These are phyloP conservation scores for Ips typographus DNA, from an alignment of 1,140 invertebrate species.

Conservation along the genomic window DNA sequence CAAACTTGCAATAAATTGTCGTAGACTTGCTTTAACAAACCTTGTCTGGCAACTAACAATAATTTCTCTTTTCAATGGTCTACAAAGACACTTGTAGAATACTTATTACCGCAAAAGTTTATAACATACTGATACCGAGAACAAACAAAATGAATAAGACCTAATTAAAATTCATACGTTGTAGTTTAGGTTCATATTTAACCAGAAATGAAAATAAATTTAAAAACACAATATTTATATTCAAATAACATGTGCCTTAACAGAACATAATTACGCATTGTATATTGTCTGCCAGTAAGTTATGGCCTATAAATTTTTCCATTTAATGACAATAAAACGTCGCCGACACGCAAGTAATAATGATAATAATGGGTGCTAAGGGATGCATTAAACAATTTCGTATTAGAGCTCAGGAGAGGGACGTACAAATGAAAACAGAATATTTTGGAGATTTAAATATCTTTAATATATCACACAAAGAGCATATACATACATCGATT, in stretches of 20 bases:
- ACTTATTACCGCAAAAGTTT: conserved; percentile 2
- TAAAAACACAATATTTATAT: conserved; percentile 22
- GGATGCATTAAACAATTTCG: not conserved
- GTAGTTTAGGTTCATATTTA: conserved; percentile 19
- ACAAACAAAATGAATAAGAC: not conserved
- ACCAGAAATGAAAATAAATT: conserved; percentile 25
- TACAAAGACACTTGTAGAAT: not conserved
- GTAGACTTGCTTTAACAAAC: too few relatives aligned
- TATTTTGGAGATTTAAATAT: conserved; percentile 44
- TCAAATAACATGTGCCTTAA: conserved; percentile 21
- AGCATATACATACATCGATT: conserved; percentile 54
- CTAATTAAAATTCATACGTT: conserved; percentile 17
- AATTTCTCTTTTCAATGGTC: too few relatives aligned
- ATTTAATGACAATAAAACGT: conserved; percentile 19
- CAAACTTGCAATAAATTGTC: too few relatives aligned
- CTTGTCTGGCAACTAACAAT: too few relatives aligned
- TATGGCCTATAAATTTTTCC: conserved; percentile 23
- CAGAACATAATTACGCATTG: conserved; percentile 26
- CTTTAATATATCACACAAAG: conserved; percentile 54
- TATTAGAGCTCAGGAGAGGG: not conserved
- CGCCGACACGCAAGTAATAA: conserved; percentile 8
- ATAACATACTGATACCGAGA: not conserved
- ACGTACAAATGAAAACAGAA: not conserved
- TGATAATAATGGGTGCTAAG: not conserved
- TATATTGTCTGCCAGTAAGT: conserved; percentile 25